A percentile compares a stretch with the other conserved stretches of the same genome.
phyloP scores from a whole-genome alignment of 2,113 vertebrate species.

The Gulo gulo region DNA sequence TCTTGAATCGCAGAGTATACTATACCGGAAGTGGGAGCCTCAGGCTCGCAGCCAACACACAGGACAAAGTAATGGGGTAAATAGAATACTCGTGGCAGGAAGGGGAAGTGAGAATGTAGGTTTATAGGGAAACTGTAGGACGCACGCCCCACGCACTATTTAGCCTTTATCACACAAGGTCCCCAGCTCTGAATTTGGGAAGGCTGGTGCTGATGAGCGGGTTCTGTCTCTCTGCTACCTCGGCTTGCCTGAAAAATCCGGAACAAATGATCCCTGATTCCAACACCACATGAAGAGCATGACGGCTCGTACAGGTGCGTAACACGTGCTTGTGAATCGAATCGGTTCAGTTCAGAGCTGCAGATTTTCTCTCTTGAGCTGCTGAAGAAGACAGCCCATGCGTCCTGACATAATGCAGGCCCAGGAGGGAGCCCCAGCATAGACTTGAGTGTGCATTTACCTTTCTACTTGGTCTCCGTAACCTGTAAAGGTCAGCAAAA shows the following conservation, averaged over 20 bases:
- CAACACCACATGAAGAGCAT: background rate
- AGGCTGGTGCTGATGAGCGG: background rate
- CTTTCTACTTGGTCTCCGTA: background rate
- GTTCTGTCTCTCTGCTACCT: background rate
- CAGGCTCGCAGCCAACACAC: background rate
- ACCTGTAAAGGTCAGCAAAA: background rate
- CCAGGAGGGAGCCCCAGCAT: background rate
- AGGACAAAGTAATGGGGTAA: background rate
- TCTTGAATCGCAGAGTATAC: background rate
- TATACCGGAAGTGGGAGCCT: background rate
- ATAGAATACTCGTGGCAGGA: background rate
- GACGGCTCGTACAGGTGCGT: rapidly evolving
- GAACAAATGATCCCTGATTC: background rate
- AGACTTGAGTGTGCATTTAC: background rate
- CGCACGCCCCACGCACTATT: rapidly evolving
- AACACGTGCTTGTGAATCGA: background rate
- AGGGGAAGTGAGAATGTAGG: background rate
- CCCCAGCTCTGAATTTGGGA: background rate
- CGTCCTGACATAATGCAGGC: background rate
- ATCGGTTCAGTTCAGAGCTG: background rate
- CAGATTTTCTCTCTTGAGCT: background rate
- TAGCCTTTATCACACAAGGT: rapidly evolving
- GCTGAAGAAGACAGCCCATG: background rate
- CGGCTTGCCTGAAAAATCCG: background rate
- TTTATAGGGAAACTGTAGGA: rapidly evolving